These are phyloP conservation scores for Anas platyrhynchos DNA, from an alignment of 2,113 vertebrate species.

Conservation along the genomic window DNA sequence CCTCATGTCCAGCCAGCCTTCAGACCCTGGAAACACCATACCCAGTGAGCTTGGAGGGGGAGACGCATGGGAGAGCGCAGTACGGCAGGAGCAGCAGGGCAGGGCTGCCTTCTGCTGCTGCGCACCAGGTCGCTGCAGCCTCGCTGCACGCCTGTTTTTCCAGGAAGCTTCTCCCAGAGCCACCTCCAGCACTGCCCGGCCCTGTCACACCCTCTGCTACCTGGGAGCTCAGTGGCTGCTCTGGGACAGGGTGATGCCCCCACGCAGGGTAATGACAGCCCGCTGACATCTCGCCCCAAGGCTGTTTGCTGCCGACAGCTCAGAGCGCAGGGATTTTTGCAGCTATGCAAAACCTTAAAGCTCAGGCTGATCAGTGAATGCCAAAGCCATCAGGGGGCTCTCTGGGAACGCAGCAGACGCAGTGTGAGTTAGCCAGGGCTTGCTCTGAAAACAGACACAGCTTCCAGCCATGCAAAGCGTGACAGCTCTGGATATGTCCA, in stretches of 20 bases:
- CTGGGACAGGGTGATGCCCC: background rate
- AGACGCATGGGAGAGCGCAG: fast-evolving
- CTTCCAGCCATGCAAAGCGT: background rate
- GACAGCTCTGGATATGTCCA: background rate
- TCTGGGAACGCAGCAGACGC: background rate
- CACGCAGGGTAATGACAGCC: background rate
- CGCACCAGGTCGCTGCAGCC: background rate
- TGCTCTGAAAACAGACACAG: constrained; percentile 29
- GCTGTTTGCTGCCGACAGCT: background rate
- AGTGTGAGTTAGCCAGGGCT: background rate
- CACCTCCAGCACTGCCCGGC: background rate
- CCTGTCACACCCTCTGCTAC: background rate
- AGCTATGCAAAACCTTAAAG: background rate
- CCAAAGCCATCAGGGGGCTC: constrained; percentile 50
- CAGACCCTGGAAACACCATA: background rate
- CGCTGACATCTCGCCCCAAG: background rate
- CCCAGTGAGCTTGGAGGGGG: background rate
- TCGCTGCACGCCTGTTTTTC: background rate
- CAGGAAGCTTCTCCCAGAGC: background rate
- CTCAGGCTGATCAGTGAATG: background rate
- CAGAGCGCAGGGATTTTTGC: background rate
- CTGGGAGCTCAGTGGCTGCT: background rate
- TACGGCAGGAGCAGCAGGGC: fast-evolving
- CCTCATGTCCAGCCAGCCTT: background rate
- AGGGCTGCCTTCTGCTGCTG: background rate